These are phyloP conservation scores for Acipenser ruthenus DNA, from an alignment of 2,797 vertebrate species.

Conservation along the genomic window DNA sequence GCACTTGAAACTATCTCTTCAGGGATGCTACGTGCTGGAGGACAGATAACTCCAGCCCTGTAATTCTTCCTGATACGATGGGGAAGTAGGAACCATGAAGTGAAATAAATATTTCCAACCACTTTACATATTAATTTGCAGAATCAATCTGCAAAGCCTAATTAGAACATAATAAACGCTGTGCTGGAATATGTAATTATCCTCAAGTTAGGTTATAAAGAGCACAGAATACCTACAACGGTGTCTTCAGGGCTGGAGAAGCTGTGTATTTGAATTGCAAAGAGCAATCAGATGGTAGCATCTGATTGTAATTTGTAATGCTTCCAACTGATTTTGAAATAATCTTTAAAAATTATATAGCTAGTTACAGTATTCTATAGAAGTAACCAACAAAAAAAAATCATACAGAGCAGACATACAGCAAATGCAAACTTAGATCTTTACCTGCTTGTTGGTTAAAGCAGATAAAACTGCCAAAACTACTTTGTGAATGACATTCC, in stretches of 20 bases:
- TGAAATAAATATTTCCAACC: background rate
- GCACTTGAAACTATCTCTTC: background rate
- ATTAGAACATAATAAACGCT: background rate
- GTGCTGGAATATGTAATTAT: constrained; percentile 6
- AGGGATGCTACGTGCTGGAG: background rate
- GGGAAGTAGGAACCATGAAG: background rate
- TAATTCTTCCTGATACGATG: background rate
- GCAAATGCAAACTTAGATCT: no score
- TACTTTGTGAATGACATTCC: no score
- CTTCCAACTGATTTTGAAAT: no score
- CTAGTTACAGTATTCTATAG: no score
- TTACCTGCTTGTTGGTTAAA: no score
- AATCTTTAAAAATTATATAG: no score
- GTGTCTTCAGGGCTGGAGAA: background rate
- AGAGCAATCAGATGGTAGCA: no score
- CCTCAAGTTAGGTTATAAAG: constrained; percentile 3
- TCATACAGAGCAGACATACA: no score
- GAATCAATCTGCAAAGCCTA: background rate
- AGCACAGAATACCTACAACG: background rate
- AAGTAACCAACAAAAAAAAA: no score
- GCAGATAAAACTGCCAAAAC: no score
- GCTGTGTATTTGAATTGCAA: background rate
- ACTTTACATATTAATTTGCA: background rate
- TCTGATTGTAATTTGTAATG: no score
- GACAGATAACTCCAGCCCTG: background rate